Percentiles rank a stretch among this genome's conserved stretches.
Conservation (phyloP, 2,113 vertebrate species). For the Xenus cinereus region DNA sequence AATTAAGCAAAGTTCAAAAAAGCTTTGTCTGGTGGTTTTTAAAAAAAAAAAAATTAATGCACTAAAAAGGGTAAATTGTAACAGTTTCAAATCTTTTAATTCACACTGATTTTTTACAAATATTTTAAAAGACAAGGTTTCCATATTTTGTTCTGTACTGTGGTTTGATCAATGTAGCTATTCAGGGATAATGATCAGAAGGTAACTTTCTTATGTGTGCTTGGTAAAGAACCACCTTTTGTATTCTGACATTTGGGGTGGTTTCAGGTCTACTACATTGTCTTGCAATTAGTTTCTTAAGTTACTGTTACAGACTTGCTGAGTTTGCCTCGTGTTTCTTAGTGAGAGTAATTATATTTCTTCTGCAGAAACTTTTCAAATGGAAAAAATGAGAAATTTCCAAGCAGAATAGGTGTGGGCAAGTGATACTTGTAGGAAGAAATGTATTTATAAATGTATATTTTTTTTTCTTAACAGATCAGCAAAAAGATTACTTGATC, state of each 20-base stretch:
- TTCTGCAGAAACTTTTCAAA: background rate
- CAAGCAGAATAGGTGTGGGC: background rate
- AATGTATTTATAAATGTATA: background rate
- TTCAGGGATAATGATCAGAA: background rate
- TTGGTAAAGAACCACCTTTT: background rate
- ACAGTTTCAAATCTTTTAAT: background rate
- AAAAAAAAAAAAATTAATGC: too few species aligned
- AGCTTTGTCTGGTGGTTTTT: background rate
- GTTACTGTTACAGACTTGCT: background rate
- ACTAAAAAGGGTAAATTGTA: background rate
- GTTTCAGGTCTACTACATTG: background rate
- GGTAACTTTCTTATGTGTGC: rapidly evolving
- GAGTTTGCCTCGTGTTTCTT: background rate
- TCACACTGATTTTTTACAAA: rapidly evolving
- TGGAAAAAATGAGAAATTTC: background rate
- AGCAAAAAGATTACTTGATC: conserved; percentile 91
- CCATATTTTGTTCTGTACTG: background rate
- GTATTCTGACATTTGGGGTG: background rate
- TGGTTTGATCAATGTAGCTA: background rate
- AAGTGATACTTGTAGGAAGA: background rate
- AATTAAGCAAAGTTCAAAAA: background rate
- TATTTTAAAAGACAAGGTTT: background rate
- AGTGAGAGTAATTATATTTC: background rate
- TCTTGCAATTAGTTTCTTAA: background rate
- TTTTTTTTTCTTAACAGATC: conserved; percentile 67